Evolutionary conservation across 2,888 invertebrate species (phyloP).

Genomic region (Gymnoscelis rufifasciata): DNA sequence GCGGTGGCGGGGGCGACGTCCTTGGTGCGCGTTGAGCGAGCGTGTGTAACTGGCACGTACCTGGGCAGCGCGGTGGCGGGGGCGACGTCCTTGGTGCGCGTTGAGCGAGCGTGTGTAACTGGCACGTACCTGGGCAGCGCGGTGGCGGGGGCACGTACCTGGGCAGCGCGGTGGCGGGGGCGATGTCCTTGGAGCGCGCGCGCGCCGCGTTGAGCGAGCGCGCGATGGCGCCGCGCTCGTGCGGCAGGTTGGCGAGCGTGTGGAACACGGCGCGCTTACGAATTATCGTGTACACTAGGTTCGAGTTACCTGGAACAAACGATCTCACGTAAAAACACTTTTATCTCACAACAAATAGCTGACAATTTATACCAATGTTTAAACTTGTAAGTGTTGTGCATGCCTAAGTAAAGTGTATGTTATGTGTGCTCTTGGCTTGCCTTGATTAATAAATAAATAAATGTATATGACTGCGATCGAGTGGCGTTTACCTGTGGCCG

Average conservation of each 20-base stretch:
- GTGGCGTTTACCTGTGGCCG: no score
- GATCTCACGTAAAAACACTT: background rate
- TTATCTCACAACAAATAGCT: no score
- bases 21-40: constrained; percentile 25
- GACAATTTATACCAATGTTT: no score
- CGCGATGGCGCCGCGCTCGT: constrained; percentile 93
- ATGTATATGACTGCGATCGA: no score
- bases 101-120: background rate
- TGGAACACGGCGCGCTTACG: constrained; percentile 99
- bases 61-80: background rate
- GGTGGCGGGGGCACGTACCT: constrained; percentile 10
- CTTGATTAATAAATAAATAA: no score
- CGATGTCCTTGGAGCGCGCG: constrained; percentile 29
- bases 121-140: constrained; percentile 1
- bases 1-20: constrained; percentile 18
- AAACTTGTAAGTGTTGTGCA: no score
- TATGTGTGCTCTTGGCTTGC: no score
- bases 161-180: background rate
- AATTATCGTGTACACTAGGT: constrained; percentile 99
- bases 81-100: constrained; percentile 28
- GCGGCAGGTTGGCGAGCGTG: constrained; percentile 96
- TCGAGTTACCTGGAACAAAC: constrained; percentile 90
- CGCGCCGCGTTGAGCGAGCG: constrained; percentile 79
- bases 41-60: background rate
- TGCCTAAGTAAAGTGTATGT: no score